Conservation (phyloP, 2,113 vertebrate genomes). For the Microcebus jonahi region DNA sequence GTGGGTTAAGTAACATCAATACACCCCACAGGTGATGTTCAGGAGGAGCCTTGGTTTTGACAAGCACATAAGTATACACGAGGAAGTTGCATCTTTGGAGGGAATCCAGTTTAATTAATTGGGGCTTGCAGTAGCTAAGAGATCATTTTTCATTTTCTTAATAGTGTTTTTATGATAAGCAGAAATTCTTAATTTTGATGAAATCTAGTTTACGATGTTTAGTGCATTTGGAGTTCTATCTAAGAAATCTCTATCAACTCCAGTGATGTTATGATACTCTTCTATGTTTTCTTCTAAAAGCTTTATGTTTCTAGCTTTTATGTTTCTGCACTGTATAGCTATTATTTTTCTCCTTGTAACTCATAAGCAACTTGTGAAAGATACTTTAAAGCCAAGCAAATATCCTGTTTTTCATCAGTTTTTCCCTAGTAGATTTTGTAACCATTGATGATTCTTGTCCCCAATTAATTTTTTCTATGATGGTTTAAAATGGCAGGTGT, state of each 20-base stretch:
- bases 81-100: constrained; percentile 29
- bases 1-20: neutral
- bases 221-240: neutral
- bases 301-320: neutral
- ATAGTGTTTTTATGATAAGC: neutral
- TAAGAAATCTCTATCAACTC: neutral
- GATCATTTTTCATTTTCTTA: neutral
- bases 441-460: neutral
- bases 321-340: neutral
- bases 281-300: neutral
- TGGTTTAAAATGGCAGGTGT: neutral
- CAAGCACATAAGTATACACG: neutral
- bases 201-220: neutral
- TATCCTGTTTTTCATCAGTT: neutral
- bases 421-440: neutral
- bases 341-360: neutral
- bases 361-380: neutral
- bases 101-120: constrained; percentile 49
- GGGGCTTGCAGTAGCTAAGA: neutral
- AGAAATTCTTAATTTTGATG: neutral
- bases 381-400: neutral
- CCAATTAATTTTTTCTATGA: neutral
- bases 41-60: neutral
- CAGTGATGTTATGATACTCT: neutral
- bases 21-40: neutral